Evolutionary conservation across 1,140 invertebrate genomes (phyloP).

Genomic region (Ceratitis capitata): DNA sequence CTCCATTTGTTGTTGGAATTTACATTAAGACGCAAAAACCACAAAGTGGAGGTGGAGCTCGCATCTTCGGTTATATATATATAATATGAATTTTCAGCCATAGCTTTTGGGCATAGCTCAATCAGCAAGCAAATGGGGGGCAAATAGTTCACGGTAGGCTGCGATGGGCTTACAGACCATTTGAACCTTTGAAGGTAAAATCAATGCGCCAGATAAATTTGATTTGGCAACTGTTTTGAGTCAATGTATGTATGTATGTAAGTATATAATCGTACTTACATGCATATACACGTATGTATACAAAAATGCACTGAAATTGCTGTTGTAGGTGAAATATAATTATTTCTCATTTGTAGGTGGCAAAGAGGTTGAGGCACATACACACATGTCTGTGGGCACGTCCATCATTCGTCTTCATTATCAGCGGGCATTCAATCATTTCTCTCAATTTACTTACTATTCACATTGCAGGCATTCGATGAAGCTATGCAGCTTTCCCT

Average conservation of each 20-base stretch:
- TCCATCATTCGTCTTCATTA: conserved; percentile 36
- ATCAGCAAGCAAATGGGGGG: too few species aligned
- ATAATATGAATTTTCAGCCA: too few species aligned
- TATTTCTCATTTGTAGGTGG: not conserved
- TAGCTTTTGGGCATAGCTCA: too few species aligned
- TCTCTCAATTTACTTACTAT: conserved; percentile 21
- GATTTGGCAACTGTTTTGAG: conserved; percentile 18
- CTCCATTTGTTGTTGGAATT: too few species aligned
- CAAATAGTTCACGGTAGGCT: too few species aligned
- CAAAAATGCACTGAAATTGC: not conserved
- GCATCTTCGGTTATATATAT: too few species aligned
- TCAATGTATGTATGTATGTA: not conserved
- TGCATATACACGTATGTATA: too few species aligned
- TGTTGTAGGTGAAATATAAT: not conserved
- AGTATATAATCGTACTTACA: too few species aligned
- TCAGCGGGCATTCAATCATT: conserved; percentile 26
- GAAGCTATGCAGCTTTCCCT: not conserved
- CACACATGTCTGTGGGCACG: not conserved
- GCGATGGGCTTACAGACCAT: too few species aligned
- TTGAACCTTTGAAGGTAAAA: not conserved
- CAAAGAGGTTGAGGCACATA: too few species aligned
- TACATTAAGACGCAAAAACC: too few species aligned
- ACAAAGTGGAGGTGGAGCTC: too few species aligned
- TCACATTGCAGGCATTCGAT: not conserved
- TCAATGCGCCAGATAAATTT: not conserved